Base-by-base conservation (phyloP, 2,113 vertebrate genomes). In the Saiga tatarica region DNA sequence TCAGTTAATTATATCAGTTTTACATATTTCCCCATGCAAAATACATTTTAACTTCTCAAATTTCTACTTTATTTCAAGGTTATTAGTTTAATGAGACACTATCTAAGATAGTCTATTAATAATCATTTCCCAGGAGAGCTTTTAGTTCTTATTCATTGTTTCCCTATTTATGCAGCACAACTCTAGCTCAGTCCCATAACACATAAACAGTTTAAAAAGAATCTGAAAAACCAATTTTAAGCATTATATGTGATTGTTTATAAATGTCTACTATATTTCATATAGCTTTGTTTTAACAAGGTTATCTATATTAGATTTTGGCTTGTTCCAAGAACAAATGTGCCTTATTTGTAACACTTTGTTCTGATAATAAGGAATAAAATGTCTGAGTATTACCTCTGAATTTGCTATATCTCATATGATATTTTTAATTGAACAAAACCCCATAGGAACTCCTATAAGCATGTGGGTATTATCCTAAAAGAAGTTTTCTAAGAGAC, bases 371-470 rank as follows among this genome's bases (percentile, higher is more conserved):
- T 92, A 89, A 86, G 23, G 7, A 57, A 76, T 47, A 92, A 87
- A 45, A 92, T 50, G 33, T 86, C 36, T 89, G n/a, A 60, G 4
- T 62, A 87, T 89, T 95, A 62, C 10, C 39, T 93, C 23, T 8
- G 6, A 97, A 78, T 93, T 14, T 50, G 6, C 6, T 62, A 1
- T 74, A 86, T 71, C n/a, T 89, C 28, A 42, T 45, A 45, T 78
- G 30, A 36, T 67, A 83, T 86, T 89, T 82, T 91, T 93, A 96
- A 95, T 91, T 92, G 59, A 88, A 95, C 12, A 88, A 95, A 86
- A 26, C 13, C 89, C 19, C 36, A 91, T n/a, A 55, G 92, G 16
- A 95, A 55, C 11, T 50, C 36, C 13, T 50, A 25, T n/a, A 90
- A 95, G 4, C 19, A n/a, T 84, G 10, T 64, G 45, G 19, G 76